Conservation (phyloP, 35 echinoderm and acorn worm genomes). For the Chiridota heheva region DNA sequence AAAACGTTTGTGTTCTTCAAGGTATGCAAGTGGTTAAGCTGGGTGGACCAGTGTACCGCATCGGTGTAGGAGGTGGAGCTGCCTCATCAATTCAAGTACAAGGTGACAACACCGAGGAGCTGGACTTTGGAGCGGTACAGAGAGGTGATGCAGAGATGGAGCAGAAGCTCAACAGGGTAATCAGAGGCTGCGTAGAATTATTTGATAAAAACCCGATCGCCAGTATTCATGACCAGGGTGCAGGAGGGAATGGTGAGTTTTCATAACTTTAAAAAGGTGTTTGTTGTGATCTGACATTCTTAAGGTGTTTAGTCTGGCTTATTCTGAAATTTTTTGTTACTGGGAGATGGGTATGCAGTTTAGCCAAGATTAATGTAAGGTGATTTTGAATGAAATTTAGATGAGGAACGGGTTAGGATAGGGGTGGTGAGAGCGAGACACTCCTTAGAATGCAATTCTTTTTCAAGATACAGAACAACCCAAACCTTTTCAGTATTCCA, state of each 20-base stretch:
- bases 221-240: slow-evolving; percentile 99
- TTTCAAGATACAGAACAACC: no score
- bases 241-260: slow-evolving; percentile 86
- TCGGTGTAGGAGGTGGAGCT: slow-evolving; percentile 94
- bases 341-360: no score
- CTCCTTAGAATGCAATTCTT: no score
- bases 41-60: slow-evolving; percentile 93
- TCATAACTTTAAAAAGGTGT: not conserved
- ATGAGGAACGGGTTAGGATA: no score
- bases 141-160: slow-evolving; percentile 99
- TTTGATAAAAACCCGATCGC: slow-evolving; percentile 82
- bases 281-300: no score
- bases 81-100: slow-evolving; percentile 99
- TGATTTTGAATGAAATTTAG: no score
- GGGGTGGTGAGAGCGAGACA: no score
- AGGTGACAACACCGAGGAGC: slow-evolving; percentile 89
- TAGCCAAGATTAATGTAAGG: no score
- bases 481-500: no score
- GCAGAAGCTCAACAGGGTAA: slow-evolving; percentile 96
- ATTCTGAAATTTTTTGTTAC: no score
- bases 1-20: slow-evolving; percentile 4
- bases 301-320: no score
- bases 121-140: slow-evolving; percentile 98
- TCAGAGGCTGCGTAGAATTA: slow-evolving; percentile 86
- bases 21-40: slow-evolving; percentile 96